Base-by-base conservation (phyloP, 1,140 invertebrate species). In the Magallana ariakensis region DNA sequence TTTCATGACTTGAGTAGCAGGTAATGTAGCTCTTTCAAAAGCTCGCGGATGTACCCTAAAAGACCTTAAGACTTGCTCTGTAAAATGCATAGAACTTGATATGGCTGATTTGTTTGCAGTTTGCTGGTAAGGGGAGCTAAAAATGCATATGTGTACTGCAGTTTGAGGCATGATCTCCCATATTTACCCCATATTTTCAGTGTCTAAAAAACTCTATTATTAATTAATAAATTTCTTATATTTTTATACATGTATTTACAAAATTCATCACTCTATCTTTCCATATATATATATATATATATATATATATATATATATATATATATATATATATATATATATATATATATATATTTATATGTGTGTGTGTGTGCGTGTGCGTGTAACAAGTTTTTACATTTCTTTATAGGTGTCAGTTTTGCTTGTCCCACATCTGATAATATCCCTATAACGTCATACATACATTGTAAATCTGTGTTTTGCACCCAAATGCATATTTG, bases 401-500 rank as follows among this genome's bases (percentile, higher is more conserved):
- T 62, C 58, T 62, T 62, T 62, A 62, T 62, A 62, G 58, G 16
- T 0, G 16, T 62, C 15, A 62, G 58, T 15, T 62, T 62, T 62
- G 16, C 58, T 62, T 62, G 58, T 16, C 58, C 58, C 58, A 7
- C 15, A 62, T 19, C 16, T n/a, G 19, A 1, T 62, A 62, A n/a
- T 19, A 15, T n/a, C 58, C 16, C 9, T 7, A n/a, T 62, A 19
- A 62, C n/a, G n/a, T 62, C 58, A 62, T 62, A 62, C 58, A 62
- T 62, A n/a, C n/a, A n/a, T n/a, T n/a, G n/a, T n/a, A 62, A 62
- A 62, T 16, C 58, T n/a, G 16, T 62, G 58, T n/a, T 62, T 62
- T 62, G 58, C 58, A 62, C 58, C 58, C 58, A 46, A 46, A 46
- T 46, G 33, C 33, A 46, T 46, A 46, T 46, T 46, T 46, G 33